A percentile compares a stretch with the other conserved stretches of the same genome.
phyloP scores from a whole-genome alignment of 2,797 vertebrate genomes.

The Semaprochilodus insignis region DNA sequence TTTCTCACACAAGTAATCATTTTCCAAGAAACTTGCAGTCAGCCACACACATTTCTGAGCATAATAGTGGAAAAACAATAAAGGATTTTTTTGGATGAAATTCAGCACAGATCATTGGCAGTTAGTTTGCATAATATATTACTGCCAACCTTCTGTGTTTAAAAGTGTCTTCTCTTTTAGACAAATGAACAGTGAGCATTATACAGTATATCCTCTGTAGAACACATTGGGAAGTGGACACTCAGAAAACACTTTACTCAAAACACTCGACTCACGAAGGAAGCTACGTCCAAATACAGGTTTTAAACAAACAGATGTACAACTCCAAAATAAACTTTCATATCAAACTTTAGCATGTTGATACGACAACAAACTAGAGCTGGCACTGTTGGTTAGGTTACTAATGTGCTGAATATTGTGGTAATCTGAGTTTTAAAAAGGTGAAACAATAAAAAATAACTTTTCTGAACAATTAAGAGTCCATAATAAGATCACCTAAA shows the following conservation, averaged over 20 bases:
- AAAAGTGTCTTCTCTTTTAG: neutral
- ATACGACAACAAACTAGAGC: too few species aligned
- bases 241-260: neutral
- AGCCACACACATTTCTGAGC: neutral
- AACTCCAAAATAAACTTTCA: too few species aligned
- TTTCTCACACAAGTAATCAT: neutral
- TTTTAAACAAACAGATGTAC: too few species aligned
- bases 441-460: too few species aligned
- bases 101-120: neutral
- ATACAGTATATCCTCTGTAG: neutral
- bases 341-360: too few species aligned
- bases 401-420: too few species aligned
- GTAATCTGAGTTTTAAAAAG: too few species aligned
- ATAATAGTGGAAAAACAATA: neutral
- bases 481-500: too few species aligned
- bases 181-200: neutral
- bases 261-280: neutral
- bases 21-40: neutral
- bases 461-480: too few species aligned
- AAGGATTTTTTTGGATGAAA: neutral
- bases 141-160: neutral
- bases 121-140: neutral
- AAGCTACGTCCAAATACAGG: neutral
- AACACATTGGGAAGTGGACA: too few species aligned
- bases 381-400: too few species aligned